Base-by-base conservation (phyloP, 30 jellyfish, hydroid and myxozoan species). In the Pseudorhiza aurosa region DNA sequence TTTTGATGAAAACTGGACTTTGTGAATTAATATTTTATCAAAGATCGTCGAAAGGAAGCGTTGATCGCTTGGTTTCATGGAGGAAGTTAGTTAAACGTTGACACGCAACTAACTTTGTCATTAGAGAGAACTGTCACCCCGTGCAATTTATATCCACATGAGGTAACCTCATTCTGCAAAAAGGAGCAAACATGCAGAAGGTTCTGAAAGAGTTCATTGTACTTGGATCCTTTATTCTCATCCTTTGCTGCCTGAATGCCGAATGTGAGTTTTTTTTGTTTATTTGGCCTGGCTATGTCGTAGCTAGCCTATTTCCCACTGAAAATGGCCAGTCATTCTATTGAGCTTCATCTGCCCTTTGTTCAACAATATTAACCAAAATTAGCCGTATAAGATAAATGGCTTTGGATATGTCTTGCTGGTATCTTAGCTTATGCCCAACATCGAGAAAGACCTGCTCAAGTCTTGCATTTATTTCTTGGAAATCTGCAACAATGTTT, bases 181-280 rank as follows among this genome's bases (percentile, higher is more conserved):
- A 29, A 56, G 64, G 32, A 35, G 9, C 8, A 40, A 59, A 45
- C 44, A 77, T 77, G 89, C 82, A 62, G 33, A 59, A 62, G 47
- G 82, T 62, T 14, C 21, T 64, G 67, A 77, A 77, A 64, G 56
- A 42, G 31, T 50, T 77, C 63, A 58, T 77, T 25, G 62, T 77
- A 31, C 73, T 24, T 26, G 89, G 89, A 51, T 30, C 68, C 19
- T 77, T 77, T 46, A 37, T 77, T 22, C 50, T 77, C 10, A 44
- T 77, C 15, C 43, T 77, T 12, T 77, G 47, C 72, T 77, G 73
- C 32, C 28, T 77, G 22, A 37, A 45, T 59, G 80, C 82, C 17
- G 82, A 65, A 36, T 62, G 89, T 77, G 77, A 36, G 89, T 58
- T 12, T n/a, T n/a, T n/a, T n/a, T n/a, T n/a, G n/a, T n/a, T n/a